Percentiles rank a stretch among this genome's conserved stretches.
These are phyloP conservation scores for Agrochola litura DNA, from an alignment of 2,888 invertebrate species.

Conservation along the genomic window DNA sequence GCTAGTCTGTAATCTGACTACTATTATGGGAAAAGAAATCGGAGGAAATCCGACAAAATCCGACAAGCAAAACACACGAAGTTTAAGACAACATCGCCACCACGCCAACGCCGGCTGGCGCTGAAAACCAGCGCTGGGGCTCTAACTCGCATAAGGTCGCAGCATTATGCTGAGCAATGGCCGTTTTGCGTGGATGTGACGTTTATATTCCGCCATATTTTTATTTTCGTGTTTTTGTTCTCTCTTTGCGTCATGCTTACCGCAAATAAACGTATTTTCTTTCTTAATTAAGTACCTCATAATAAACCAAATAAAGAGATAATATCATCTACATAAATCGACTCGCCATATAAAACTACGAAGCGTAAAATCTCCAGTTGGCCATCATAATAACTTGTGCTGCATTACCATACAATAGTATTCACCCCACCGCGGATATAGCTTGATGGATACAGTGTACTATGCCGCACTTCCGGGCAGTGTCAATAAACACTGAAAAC, in stretches of 20 bases:
- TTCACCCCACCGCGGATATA: slow-evolving; percentile 46
- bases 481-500: slow-evolving; percentile 26
- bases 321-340: slow-evolving; percentile 34
- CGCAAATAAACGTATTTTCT: too few species aligned
- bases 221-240: too few species aligned
- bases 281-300: slow-evolving; percentile 1
- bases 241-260: too few species aligned
- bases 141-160: too few species aligned
- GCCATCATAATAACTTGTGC: slow-evolving; percentile 47
- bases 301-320: slow-evolving; percentile 38
- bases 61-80: background rate
- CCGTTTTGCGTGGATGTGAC: too few species aligned
- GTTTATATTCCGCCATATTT: too few species aligned
- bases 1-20: background rate
- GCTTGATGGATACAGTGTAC: slow-evolving; percentile 39
- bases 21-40: background rate
- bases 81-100: background rate
- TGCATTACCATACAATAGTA: slow-evolving; percentile 64
- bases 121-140: too few species aligned
- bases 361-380: slow-evolving; percentile 58
- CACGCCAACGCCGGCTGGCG: too few species aligned
- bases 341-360: slow-evolving; percentile 51
- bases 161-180: too few species aligned
- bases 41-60: background rate
- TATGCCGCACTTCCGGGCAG: slow-evolving; percentile 53